Conservation (phyloP, 2,113 vertebrate genomes). For the Indicator indicator region DNA sequence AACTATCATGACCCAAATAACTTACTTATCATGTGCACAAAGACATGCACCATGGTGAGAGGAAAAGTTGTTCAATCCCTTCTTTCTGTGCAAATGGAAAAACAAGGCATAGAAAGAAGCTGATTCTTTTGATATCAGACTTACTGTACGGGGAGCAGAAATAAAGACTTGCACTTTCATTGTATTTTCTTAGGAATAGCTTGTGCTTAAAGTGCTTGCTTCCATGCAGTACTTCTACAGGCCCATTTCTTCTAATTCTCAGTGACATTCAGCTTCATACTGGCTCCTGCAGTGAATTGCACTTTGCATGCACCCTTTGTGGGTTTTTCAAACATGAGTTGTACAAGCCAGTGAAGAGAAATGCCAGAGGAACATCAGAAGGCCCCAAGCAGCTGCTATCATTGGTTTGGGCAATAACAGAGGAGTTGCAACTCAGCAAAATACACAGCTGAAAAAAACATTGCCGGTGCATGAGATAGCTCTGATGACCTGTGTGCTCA, state of each 20-base stretch:
- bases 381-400: neutral
- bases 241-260: neutral
- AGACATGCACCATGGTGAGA: neutral
- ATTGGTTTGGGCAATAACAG: neutral
- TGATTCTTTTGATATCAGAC: neutral
- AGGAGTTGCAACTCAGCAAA: neutral
- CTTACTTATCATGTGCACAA: rapidly evolving
- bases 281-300: rapidly evolving
- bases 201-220: neutral
- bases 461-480: rapidly evolving
- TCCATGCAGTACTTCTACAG: neutral
- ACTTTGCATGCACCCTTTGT: rapidly evolving
- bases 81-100: neutral
- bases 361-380: neutral
- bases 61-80: neutral
- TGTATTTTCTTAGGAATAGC: neutral
- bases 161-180: neutral
- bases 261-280: neutral
- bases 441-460: neutral
- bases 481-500: neutral
- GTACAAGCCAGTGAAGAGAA: neutral
- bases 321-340: neutral
- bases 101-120: neutral
- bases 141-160: neutral
- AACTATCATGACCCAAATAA: neutral